A percentile compares a stretch with the other conserved stretches of the same genome.
phyloP scores from a whole-genome alignment of 1,140 invertebrate species.

The Caenorhabditis tropicalis region DNA sequence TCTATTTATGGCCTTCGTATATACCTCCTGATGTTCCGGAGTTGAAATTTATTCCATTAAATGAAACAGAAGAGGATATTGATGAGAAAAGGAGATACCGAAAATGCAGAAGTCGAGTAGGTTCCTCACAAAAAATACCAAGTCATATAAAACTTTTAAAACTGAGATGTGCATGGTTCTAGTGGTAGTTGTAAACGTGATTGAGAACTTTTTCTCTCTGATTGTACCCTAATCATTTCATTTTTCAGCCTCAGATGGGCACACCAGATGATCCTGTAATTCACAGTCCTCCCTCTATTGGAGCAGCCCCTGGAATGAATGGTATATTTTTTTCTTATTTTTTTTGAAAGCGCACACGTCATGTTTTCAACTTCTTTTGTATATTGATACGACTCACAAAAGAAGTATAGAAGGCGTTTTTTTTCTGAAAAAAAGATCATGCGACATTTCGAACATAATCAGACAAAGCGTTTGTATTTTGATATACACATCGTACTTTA shows the following conservation, averaged over 20 bases:
- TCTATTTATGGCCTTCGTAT: not conserved
- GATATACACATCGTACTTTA: no score
- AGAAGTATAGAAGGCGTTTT: not conserved
- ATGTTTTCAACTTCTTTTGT: not conserved
- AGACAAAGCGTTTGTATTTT: no score
- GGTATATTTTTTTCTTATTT: not conserved
- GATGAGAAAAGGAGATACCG: not conserved
- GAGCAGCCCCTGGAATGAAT: constrained; percentile 34
- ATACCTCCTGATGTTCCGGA: no score
- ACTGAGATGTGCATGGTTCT: not conserved
- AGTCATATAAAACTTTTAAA: not conserved
- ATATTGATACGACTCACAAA: not conserved
- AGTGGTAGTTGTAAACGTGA: constrained; percentile 12
- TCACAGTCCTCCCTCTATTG: constrained; percentile 59
- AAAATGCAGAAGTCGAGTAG: not conserved
- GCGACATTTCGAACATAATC: not conserved
- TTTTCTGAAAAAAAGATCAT: not conserved
- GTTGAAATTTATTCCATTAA: not conserved
- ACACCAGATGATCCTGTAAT: constrained; percentile 64
- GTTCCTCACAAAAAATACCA: not conserved
- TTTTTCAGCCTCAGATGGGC: constrained; percentile 63
- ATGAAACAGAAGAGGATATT: not conserved
- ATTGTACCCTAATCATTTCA: not conserved
- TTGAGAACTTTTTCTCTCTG: not conserved
- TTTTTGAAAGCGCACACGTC: not conserved